Percentiles rank a stretch among this genome's conserved stretches.
Evolutionary conservation across 1,140 invertebrate genomes (phyloP).

Genomic region (Propsilocerus akamusi): DNA sequence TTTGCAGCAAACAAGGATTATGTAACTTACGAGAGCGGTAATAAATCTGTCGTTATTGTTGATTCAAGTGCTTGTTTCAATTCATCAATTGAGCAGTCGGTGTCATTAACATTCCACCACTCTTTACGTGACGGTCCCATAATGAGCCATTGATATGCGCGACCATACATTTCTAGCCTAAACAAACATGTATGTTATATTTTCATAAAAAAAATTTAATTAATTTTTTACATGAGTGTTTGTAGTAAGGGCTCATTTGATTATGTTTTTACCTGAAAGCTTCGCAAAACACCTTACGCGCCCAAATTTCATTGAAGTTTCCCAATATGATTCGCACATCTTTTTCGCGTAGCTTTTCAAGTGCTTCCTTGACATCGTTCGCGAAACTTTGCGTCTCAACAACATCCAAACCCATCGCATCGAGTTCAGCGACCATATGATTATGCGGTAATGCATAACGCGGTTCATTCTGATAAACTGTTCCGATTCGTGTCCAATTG

Average conservation of each 20-base stretch:
- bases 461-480: conserved; percentile 92
- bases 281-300: conserved; percentile 83
- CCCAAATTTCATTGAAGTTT: conserved; percentile 92
- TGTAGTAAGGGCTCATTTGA: not conserved
- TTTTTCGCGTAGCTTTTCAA: conserved; percentile 74
- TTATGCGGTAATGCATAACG: conserved; percentile 86
- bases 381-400: conserved; percentile 87
- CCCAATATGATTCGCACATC: conserved; percentile 91
- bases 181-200: conserved; percentile 5
- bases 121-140: conserved; percentile 67
- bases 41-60: conserved; percentile 59
- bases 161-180: conserved; percentile 68
- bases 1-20: too few relatives aligned
- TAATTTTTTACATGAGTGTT: not conserved
- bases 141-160: conserved; percentile 93
- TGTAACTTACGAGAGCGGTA: conserved; percentile 28
- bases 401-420: conserved; percentile 60
- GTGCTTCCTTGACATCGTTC: conserved; percentile 66
- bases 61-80: conserved; percentile 71
- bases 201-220: not conserved
- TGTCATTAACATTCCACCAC: conserved; percentile 49
- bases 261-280: conserved; percentile 45
- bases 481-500: conserved; percentile 95
- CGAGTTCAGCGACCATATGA: conserved; percentile 74
- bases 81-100: conserved; percentile 54